A percentile compares a stretch with the other conserved stretches of the same genome.
These are phyloP conservation scores for Paralichthys olivaceus DNA, from an alignment of 2,113 vertebrate species.

Conservation along the genomic window DNA sequence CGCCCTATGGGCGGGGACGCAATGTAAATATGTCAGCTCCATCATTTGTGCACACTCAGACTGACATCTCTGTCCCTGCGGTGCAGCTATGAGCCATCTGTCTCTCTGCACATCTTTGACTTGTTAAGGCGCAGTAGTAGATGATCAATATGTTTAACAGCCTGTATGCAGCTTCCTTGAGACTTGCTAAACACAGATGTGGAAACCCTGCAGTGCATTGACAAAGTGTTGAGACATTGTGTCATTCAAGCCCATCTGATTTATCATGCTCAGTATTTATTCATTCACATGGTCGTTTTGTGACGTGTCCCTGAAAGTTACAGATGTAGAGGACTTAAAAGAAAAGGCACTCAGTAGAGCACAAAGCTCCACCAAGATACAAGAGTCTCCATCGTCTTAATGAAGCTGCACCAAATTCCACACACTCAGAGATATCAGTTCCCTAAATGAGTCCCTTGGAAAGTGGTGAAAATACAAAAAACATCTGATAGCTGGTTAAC, in stretches of 20 bases:
- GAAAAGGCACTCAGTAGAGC: neutral
- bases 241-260: neutral
- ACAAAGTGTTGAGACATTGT: too few species aligned
- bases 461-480: too few species aligned
- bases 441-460: too few species aligned
- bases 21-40: conserved; percentile 9
- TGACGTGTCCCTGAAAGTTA: neutral
- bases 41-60: conserved; percentile 1
- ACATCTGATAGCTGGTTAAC: too few species aligned
- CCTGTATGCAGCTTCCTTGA: too few species aligned
- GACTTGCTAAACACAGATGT: too few species aligned
- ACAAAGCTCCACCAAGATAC: too few species aligned
- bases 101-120: neutral
- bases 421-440: too few species aligned
- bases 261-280: neutral
- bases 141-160: too few species aligned
- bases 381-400: too few species aligned
- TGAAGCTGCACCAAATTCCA: too few species aligned
- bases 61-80: conserved; percentile 15
- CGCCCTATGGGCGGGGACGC: conserved; percentile 78
- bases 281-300: neutral
- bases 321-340: neutral
- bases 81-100: neutral
- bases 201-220: too few species aligned
- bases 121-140: neutral